Base-by-base conservation (phyloP, 2,113 vertebrate genomes). In the Ranitomeya imitator region DNA sequence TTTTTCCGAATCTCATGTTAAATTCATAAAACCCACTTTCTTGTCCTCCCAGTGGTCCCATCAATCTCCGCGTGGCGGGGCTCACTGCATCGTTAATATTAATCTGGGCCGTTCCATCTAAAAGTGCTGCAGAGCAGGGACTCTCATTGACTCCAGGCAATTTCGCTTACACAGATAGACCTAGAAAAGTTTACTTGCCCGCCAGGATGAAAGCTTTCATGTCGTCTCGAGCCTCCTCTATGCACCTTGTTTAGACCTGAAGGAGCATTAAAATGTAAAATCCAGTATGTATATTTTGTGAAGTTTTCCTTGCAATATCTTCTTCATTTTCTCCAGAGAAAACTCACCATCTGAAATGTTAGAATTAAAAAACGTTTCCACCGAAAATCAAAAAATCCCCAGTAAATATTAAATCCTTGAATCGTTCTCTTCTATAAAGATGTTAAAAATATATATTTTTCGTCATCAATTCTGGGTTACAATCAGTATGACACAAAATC, bases 21-120 rank as follows among this genome's bases (percentile, higher is more conserved):
- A 94, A 93, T 95, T 93, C 91, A 92, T 91, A 90, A 84, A 92
- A 92, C 90, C 91, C 91, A 90, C 92, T 94, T 93, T 90, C 91
- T 91, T 88, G 69, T 90, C 90, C 90, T 91, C 88, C 79, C 73
- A 82, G 0, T 0, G 88, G 89, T 81, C 88, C 89, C 80, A 93
- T 93, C 93, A 92, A 86, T 94, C 93, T 91, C 74, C 89, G 91
- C 90, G 90, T 91, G 78, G 90, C 91, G 85, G 93, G 79, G n/a
- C 85, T 90, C 88, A 87, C 88, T 91, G 89, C 90, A 92, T 92
- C 80, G 79, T 89, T 89, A 90, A 93, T 92, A 86, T 92, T 93
- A 93, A 93, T 92, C 86, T 88, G 78, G 87, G 88, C 89, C 90
- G 90, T 45, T 71, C 79, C 87, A 31, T 55, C 63, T n/a, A 59